A percentile compares a stretch with the other conserved stretches of the same genome.
These are phyloP conservation scores for Thecocarcelia acutangulata DNA, from an alignment of 2,888 invertebrate species.

Conservation along the genomic window DNA sequence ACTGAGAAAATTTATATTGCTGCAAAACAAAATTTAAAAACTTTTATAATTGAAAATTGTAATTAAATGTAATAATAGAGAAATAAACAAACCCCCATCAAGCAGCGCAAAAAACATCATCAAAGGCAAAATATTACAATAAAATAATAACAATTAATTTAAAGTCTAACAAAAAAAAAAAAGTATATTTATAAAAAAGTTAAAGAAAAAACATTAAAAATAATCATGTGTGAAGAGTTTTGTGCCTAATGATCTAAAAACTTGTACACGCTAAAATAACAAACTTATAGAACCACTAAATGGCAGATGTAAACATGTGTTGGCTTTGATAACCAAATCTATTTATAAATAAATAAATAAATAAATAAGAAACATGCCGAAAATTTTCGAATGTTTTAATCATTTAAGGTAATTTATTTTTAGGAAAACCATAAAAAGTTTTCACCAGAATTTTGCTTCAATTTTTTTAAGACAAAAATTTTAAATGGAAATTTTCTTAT, in stretches of 20 bases:
- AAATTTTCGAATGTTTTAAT: constrained; percentile 55
- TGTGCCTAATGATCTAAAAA: constrained; percentile 53
- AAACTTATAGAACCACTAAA: background rate
- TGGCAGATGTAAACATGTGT: background rate
- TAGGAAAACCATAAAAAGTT: too few relatives aligned
- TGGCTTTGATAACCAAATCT: background rate
- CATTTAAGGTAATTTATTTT: constrained; percentile 52
- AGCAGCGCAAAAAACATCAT: constrained; percentile 48
- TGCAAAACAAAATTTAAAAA: constrained; percentile 31
- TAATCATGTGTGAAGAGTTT: constrained; percentile 24
- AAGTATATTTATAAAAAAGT: too few relatives aligned
- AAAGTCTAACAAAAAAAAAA: background rate
- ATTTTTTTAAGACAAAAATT: too few relatives aligned
- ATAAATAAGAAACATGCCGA: constrained; percentile 27
- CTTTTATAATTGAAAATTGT: constrained; percentile 27
- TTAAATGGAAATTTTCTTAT: too few relatives aligned
- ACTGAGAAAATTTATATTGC: background rate
- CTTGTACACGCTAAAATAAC: constrained; percentile 41
- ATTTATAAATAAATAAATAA: constrained; percentile 5
- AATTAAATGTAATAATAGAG: constrained; percentile 45
- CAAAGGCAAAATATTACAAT: constrained; percentile 47
- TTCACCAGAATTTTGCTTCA: too few relatives aligned
- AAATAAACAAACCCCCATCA: constrained; percentile 37
- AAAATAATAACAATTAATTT: constrained; percentile 48
- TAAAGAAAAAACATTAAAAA: background rate